phyloP scores from a whole-genome alignment of 2,888 invertebrate species.

The Pherbina coryleti region DNA sequence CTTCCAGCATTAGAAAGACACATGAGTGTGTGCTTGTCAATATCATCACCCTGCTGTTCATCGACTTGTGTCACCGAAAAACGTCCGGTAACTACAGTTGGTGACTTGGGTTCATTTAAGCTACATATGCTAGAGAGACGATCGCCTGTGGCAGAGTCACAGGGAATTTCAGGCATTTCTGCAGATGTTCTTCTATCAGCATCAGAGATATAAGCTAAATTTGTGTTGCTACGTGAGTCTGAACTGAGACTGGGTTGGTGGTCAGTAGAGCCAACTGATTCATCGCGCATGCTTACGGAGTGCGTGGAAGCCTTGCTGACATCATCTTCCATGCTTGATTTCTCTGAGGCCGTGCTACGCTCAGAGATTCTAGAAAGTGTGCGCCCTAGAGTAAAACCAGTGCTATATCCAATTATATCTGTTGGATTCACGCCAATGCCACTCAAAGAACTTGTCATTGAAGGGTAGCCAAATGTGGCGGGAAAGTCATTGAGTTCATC shows the following conservation, averaged over 20 bases:
- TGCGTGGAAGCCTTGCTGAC: slow-evolving; percentile 88
- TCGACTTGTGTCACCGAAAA: slow-evolving; percentile 69
- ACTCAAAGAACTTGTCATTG: slow-evolving; percentile 70
- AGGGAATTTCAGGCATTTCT: slow-evolving; percentile 87
- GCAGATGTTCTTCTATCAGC: slow-evolving; percentile 84
- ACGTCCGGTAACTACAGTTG: slow-evolving; percentile 67
- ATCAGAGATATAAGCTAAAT: slow-evolving; percentile 82
- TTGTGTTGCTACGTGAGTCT: slow-evolving; percentile 83
- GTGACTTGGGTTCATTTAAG: slow-evolving; percentile 71
- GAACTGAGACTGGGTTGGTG: slow-evolving; percentile 88
- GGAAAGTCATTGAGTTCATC: slow-evolving; percentile 84
- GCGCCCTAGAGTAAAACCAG: slow-evolving; percentile 80
- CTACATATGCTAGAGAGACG: slow-evolving; percentile 72
- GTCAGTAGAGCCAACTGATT: slow-evolving; percentile 85
- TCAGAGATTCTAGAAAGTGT: slow-evolving; percentile 90
- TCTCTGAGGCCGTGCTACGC: slow-evolving; percentile 88
- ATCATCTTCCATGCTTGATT: slow-evolving; percentile 88
- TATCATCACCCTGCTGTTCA: slow-evolving; percentile 62
- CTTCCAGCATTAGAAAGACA: slow-evolving; percentile 73
- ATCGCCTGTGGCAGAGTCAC: slow-evolving; percentile 75
- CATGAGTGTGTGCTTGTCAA: slow-evolving; percentile 64
- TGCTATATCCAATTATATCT: slow-evolving; percentile 80
- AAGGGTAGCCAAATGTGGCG: slow-evolving; percentile 80
- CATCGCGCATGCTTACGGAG: slow-evolving; percentile 87
- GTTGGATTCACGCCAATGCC: slow-evolving; percentile 74